Evolutionary conservation across 2,113 vertebrate genomes (phyloP).

Genomic region (Forbesichthys agassizii): DNA sequence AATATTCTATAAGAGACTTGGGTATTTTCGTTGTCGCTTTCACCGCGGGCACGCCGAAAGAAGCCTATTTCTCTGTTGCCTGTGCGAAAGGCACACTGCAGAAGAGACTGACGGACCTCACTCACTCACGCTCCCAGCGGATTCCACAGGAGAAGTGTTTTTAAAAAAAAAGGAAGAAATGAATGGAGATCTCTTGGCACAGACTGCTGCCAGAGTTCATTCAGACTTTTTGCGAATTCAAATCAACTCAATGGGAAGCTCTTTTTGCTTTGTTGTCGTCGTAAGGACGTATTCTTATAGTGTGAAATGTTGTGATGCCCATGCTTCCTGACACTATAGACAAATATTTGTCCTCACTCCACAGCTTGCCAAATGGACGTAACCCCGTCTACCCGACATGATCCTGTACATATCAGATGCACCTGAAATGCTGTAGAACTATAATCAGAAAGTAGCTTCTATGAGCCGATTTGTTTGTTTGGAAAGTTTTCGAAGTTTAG

Average conservation of each 20-base stretch:
- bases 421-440: slow-evolving; percentile 8
- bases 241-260: slow-evolving; percentile 43
- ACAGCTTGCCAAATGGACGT: slow-evolving; percentile 75
- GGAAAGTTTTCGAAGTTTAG: slow-evolving; percentile 39
- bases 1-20: slow-evolving; percentile 23
- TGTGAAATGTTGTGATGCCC: slow-evolving; percentile 74
- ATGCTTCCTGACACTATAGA: slow-evolving; percentile 65
- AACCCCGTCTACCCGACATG: slow-evolving; percentile 51
- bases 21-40: slow-evolving; percentile 41
- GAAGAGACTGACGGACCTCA: slow-evolving; percentile 31
- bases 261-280: slow-evolving; percentile 37
- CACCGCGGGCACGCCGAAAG: slow-evolving; percentile 48
- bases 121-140: slow-evolving; percentile 32
- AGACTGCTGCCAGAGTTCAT: slow-evolving; percentile 54
- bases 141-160: slow-evolving; percentile 44
- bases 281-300: slow-evolving; percentile 67
- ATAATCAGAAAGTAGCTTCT: slow-evolving; percentile 34
- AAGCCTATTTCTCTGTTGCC: slow-evolving; percentile 42
- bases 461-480: slow-evolving; percentile 8
- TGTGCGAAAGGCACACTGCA: slow-evolving; percentile 25
- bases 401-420: slow-evolving; percentile 76
- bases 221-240: slow-evolving; percentile 47
- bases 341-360: slow-evolving; percentile 50
- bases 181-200: slow-evolving; percentile 62
- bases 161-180: slow-evolving; percentile 26